Evolutionary conservation across 2,797 vertebrate species (phyloP).

Genomic region (Aselliscus stoliczkanus): DNA sequence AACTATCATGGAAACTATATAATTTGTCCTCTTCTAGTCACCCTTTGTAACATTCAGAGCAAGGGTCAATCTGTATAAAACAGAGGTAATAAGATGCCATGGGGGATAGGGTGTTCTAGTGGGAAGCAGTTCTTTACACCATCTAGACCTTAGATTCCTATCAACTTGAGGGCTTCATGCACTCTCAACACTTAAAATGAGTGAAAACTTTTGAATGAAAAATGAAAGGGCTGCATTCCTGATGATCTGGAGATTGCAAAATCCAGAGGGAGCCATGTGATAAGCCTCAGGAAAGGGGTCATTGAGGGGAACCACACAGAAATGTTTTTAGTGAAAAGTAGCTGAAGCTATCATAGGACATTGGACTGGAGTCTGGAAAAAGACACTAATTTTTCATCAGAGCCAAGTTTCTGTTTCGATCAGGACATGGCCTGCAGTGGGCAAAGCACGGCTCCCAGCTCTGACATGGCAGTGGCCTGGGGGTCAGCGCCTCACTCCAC

Average conservation of each 20-base stretch:
- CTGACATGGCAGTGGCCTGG: rapidly evolving
- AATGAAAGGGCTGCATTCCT: background rate
- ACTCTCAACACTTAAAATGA: background rate
- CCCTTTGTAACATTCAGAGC: background rate
- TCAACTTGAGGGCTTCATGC: background rate
- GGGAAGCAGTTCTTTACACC: background rate
- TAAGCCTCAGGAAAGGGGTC: background rate
- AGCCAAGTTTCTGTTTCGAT: background rate
- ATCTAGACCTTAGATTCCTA: background rate
- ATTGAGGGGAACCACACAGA: background rate
- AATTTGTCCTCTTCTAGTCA: background rate
- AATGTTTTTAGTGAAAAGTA: background rate
- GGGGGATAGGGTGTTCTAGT: too few relatives aligned
- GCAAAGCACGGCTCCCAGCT: background rate
- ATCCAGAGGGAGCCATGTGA: background rate
- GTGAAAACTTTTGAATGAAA: background rate
- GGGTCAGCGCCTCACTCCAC: background rate
- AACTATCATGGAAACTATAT: background rate
- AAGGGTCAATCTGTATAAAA: background rate
- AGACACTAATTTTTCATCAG: background rate
- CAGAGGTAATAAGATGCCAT: background rate
- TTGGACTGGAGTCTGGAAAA: background rate
- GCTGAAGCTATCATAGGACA: background rate
- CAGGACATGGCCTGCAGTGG: background rate
- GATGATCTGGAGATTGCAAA: background rate